Evolutionary conservation across 2,797 vertebrate genomes (phyloP).

Genomic region (Aselliscus stoliczkanus): DNA sequence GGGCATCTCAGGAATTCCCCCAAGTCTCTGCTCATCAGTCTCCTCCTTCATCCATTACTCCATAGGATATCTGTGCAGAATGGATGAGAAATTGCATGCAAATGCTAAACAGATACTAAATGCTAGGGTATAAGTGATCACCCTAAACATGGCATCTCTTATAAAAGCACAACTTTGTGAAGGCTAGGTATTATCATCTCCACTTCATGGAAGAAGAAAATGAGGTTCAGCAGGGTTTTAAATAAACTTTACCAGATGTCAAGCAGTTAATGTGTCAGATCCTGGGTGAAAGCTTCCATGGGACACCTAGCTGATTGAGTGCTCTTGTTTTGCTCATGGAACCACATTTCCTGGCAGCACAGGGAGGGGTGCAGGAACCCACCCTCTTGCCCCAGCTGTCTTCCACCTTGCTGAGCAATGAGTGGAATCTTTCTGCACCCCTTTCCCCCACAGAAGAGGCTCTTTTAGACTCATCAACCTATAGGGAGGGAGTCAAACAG

Average conservation of each 20-base stretch:
- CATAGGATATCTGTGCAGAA: background rate
- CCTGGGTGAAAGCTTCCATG: background rate
- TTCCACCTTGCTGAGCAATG: constrained; percentile 68
- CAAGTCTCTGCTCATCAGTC: background rate
- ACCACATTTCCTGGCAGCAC: background rate
- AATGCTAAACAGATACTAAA: background rate
- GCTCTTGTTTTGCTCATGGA: background rate
- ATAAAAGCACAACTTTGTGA: background rate
- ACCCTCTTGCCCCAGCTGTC: background rate
- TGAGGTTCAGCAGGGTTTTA: background rate
- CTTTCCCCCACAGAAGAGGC: constrained; percentile 28
- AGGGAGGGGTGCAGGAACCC: background rate
- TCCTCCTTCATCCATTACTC: background rate
- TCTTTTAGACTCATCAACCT: constrained; percentile 56
- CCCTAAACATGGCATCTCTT: background rate
- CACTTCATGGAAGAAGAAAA: background rate
- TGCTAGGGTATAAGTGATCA: background rate
- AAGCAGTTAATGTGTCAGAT: background rate
- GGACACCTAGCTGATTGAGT: background rate
- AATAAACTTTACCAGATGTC: background rate
- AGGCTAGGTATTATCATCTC: background rate
- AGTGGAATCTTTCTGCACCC: background rate
- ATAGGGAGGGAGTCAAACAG: constrained; percentile 67
- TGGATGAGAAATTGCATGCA: background rate
- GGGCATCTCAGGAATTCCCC: background rate